Conservation (phyloP, 2,113 vertebrate genomes). For the Morone chrysops region DNA sequence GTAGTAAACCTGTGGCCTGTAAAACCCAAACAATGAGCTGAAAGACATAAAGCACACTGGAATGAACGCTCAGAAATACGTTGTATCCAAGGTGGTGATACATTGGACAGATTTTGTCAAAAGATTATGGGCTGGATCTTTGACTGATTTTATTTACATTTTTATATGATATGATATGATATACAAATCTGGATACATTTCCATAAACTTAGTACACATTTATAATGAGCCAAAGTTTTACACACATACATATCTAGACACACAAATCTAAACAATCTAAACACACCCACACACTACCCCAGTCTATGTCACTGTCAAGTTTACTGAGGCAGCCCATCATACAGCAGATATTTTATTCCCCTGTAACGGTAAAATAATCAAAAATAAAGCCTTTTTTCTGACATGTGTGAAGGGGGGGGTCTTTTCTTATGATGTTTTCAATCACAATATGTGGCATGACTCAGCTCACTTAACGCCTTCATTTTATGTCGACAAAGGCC, state of each 20-base stretch:
- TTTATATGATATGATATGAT: too few relatives aligned
- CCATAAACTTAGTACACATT: too few relatives aligned
- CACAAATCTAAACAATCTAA: neutral
- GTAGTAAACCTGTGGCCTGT: too few relatives aligned
- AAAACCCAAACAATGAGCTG: too few relatives aligned
- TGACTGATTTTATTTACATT: too few relatives aligned
- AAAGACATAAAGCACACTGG: too few relatives aligned
- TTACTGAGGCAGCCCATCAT: conserved; percentile 4
- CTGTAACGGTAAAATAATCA: conserved; percentile 6
- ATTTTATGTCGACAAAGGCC: conserved; percentile 75
- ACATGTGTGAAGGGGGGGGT: conserved; percentile 36
- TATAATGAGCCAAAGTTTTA: too few relatives aligned
- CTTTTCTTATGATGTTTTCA: conserved; percentile 60
- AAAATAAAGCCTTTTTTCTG: conserved; percentile 26
- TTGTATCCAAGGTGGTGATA: too few relatives aligned
- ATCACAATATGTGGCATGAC: conserved; percentile 64
- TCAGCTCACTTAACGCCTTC: conserved; percentile 58
- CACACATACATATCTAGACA: neutral
- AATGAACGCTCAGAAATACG: too few relatives aligned
- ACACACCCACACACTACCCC: neutral
- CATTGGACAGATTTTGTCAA: too few relatives aligned
- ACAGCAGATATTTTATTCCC: conserved; percentile 7
- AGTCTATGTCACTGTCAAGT: neutral
- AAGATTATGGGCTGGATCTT: too few relatives aligned
- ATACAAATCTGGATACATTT: too few relatives aligned